These are phyloP conservation scores for Triplophysa yarkandensis DNA, from an alignment of 2,797 vertebrate genomes.

Conservation along the genomic window DNA sequence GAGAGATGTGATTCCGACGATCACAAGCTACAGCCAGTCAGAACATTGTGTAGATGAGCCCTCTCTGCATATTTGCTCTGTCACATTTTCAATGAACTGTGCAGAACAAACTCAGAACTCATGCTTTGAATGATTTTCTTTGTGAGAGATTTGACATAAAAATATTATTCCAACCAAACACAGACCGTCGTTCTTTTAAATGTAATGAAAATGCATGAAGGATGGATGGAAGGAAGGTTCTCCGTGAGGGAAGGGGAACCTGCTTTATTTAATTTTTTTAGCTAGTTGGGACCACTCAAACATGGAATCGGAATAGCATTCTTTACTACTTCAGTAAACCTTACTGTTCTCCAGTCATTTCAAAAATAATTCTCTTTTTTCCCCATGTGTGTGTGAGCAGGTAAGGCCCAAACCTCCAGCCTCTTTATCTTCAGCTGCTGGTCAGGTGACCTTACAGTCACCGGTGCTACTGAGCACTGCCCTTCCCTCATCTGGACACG, in stretches of 20 bases:
- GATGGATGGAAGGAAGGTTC: no score
- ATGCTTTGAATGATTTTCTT: background rate
- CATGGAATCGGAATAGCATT: background rate
- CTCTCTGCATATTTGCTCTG: background rate
- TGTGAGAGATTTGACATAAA: background rate
- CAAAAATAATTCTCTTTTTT: constrained; percentile 3
- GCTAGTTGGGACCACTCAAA: no score
- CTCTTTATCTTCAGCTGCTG: constrained; percentile 80
- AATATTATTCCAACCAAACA: no score
- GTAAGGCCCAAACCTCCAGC: constrained; percentile 86
- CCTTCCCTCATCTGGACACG: constrained; percentile 83
- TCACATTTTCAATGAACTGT: background rate
- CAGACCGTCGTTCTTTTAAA: no score
- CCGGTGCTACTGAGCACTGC: constrained; percentile 85
- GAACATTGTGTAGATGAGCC: background rate
- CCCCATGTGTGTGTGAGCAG: constrained; percentile 58
- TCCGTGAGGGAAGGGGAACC: no score
- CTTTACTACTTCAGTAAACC: background rate
- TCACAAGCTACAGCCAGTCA: background rate
- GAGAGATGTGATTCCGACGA: background rate
- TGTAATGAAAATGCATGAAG: no score
- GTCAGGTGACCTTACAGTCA: constrained; percentile 80
- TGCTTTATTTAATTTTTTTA: no score
- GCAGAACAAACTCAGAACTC: background rate
- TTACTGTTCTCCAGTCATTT: background rate